Evolutionary conservation across 2,797 vertebrate species (phyloP), one percentile per base, ranked within the genome.

Genomic region (Florisuga fusca): DNA sequence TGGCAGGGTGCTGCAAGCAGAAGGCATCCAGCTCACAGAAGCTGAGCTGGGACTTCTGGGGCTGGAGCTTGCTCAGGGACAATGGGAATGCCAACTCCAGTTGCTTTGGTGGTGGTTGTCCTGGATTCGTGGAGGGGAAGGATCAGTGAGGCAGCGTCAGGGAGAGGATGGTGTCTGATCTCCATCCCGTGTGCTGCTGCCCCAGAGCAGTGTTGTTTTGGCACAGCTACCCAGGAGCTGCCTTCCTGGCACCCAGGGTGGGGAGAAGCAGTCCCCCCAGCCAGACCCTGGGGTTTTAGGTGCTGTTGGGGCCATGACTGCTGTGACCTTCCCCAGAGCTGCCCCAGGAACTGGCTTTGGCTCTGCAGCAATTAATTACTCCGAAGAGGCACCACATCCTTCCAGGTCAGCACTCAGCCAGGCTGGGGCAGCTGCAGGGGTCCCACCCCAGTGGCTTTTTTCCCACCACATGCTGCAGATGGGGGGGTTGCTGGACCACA

Each of bases 321-420:
- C 81, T 34, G 38, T 15, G 15, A 41, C 34, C 38, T 51, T 58
- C 34, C 20, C 61, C 68, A 89, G 17, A 12, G 27, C 66, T 83
- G 73, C 72, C 90, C 71, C 15, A 12, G 36, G 73, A 90, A 15
- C 22, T 78, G 66, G 48, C 75, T 75, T 38, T 3, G n/a, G 50
- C 77, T 61, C 62, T 73, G 63, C 27, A 75, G 55, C 91, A 43
- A 81, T 92, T n/a, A 84, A 69, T 94, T 62, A 77, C 53, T 73
- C 41, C n/a, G 61, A 16, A 78, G 68, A 74, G 79, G 69, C 72
- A 29, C 69, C 11, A 7, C 22, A 2, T 87, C 87, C 73, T 54
- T 75, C n/a, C 33, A 51, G 27, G 27, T 45, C 23, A 20, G 25
- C 5, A 9, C 80, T 31, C 9, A 29, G 33, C 80, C 8, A 15